A percentile compares a stretch with the other conserved stretches of the same genome.
Evolutionary conservation across 1,140 invertebrate species (phyloP).

Genomic region (Heterodera schachtii): DNA sequence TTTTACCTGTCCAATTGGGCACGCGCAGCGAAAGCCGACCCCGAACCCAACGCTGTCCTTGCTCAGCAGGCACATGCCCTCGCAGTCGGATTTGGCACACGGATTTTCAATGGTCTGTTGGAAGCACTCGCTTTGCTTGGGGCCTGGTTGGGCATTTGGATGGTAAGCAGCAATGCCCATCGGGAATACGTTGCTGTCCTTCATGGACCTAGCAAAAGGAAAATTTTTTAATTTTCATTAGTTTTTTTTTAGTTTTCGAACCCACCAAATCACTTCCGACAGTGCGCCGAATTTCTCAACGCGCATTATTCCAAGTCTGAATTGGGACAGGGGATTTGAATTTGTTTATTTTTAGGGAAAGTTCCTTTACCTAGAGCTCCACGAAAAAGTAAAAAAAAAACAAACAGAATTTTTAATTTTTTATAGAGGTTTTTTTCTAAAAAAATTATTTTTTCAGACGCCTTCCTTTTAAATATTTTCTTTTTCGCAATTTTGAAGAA

Average conservation of each 20-base stretch:
- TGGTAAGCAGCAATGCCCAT: conserved; percentile 65
- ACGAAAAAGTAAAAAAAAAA: too few relatives aligned
- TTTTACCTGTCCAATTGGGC: conserved; percentile 76
- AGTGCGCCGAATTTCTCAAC: conserved; percentile 78
- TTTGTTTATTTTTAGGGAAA: too few relatives aligned
- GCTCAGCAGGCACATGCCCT: conserved; percentile 92
- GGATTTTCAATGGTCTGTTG: conserved; percentile 74
- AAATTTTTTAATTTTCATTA: conserved; percentile 13
- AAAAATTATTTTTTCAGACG: too few relatives aligned
- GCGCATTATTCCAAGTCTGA: conserved; percentile 80
- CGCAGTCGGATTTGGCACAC: conserved; percentile 88
- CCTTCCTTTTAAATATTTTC: too few relatives aligned
- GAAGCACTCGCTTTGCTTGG: conserved; percentile 60
- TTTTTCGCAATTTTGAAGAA: too few relatives aligned
- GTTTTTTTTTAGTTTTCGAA: background rate
- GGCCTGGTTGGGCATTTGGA: conserved; percentile 60
- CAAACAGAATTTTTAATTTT: too few relatives aligned
- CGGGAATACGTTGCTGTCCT: conserved; percentile 64
- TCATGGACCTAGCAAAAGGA: conserved; percentile 48
- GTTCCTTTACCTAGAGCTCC: too few relatives aligned
- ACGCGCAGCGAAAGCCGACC: conserved; percentile 88
- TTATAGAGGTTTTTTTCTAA: too few relatives aligned
- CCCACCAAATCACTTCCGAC: conserved; percentile 56
- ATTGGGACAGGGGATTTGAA: background rate
- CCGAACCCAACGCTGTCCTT: conserved; percentile 76